phyloP scores from a whole-genome alignment of 2,888 invertebrate genomes.

The Cryptus armator region DNA sequence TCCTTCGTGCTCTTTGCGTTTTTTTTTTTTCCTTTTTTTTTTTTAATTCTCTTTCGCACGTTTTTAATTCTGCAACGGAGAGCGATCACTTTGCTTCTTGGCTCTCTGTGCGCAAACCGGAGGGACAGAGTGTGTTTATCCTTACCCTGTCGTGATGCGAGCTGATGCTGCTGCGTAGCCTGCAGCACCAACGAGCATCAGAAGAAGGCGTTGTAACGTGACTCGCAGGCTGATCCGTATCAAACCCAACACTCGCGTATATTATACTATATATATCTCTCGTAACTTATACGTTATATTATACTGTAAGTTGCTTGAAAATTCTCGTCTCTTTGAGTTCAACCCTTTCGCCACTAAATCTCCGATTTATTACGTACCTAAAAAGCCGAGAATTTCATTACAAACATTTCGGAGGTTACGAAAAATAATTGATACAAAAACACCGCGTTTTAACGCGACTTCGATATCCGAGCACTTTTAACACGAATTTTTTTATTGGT shows the following conservation, averaged over 20 bases:
- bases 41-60: conserved; percentile 35
- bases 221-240: conserved; percentile 69
- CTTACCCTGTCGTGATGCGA: conserved; percentile 38
- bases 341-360: neutral
- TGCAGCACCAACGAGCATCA: conserved; percentile 51
- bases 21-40: conserved; percentile 23
- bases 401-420: neutral
- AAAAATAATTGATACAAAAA: neutral
- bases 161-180: conserved; percentile 53
- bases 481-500: no score
- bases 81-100: conserved; percentile 10
- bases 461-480: no score
- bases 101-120: neutral
- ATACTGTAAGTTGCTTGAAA: conserved; percentile 40
- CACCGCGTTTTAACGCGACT: no score
- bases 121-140: conserved; percentile 38
- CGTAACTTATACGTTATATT: conserved; percentile 62
- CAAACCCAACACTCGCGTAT: conserved; percentile 61
- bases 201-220: conserved; percentile 68
- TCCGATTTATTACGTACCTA: neutral
- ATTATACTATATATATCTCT: conserved; percentile 37
- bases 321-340: conserved; percentile 9
- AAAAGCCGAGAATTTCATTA: neutral
- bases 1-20: conserved; percentile 14
- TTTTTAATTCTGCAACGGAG: conserved; percentile 33